Evolutionary conservation across 2,888 invertebrate species (phyloP).

Genomic region (Nebria brevicollis): DNA sequence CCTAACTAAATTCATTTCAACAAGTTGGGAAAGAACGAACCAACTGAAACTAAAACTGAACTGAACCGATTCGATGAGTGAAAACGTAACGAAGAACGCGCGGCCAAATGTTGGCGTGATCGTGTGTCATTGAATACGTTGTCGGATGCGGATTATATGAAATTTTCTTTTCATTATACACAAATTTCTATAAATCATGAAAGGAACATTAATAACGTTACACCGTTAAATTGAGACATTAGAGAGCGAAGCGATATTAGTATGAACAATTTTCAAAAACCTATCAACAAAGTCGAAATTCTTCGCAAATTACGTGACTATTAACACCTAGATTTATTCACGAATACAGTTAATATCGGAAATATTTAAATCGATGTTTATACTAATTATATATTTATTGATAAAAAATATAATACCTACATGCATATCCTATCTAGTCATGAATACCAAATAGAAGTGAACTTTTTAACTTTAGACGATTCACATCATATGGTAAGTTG

Average conservation of each 20-base stretch:
- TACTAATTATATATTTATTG: too few species aligned
- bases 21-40: conserved; percentile 33
- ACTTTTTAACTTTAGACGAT: too few species aligned
- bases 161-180: conserved; percentile 45
- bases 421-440: too few species aligned
- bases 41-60: not conserved
- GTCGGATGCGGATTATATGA: conserved; percentile 36
- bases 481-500: too few species aligned
- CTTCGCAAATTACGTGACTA: not conserved
- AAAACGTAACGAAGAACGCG: not conserved
- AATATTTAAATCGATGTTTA: too few species aligned
- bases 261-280: not conserved
- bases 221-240: conserved; percentile 42
- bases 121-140: conserved; percentile 42
- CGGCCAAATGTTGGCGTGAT: conserved; percentile 33
- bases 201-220: conserved; percentile 38
- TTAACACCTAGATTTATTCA: too few species aligned
- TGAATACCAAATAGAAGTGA: too few species aligned
- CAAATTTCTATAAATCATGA: conserved; percentile 44
- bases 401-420: too few species aligned
- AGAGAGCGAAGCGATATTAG: conserved; percentile 15
- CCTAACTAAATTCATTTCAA: conserved; percentile 34
- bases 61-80: not conserved
- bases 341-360: too few species aligned
- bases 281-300: not conserved